Conservation (phyloP, 2,113 vertebrate species). For the Phalacrocorax brasilianus region DNA sequence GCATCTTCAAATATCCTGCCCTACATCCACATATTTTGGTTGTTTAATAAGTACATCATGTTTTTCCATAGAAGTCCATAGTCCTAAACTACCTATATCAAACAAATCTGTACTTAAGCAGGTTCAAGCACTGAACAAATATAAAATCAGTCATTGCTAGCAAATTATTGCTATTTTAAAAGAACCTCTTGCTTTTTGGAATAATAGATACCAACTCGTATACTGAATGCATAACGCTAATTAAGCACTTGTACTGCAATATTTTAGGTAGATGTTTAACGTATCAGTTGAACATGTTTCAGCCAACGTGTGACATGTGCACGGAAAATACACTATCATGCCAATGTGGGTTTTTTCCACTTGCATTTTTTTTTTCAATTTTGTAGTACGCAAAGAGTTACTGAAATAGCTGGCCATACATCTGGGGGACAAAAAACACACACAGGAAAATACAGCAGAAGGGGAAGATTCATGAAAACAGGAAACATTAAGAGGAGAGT, state of each 20-base stretch:
- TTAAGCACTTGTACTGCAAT: neutral
- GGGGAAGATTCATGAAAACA: slow-evolving; percentile 78
- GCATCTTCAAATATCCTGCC: neutral
- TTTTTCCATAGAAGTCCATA: neutral
- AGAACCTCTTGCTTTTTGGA: neutral
- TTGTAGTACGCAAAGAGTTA: slow-evolving; percentile 65
- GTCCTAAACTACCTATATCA: neutral
- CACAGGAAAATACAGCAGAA: slow-evolving; percentile 77
- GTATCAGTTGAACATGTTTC: neutral
- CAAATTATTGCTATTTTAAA: neutral
- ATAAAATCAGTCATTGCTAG: neutral
- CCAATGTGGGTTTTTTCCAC: slow-evolving; percentile 68
- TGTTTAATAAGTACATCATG: neutral
- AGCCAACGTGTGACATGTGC: neutral
- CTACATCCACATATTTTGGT: neutral
- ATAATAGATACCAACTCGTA: neutral
- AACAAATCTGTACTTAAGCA: neutral
- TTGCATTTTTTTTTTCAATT: slow-evolving; percentile 8
- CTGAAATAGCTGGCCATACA: slow-evolving; percentile 72
- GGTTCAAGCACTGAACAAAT: neutral
- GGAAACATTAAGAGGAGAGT: slow-evolving; percentile 74
- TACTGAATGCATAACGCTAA: neutral
- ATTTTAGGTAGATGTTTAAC: neutral
- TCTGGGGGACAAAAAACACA: slow-evolving; percentile 77
- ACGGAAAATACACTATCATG: slow-evolving; percentile 51